Percentiles rank a stretch among this genome's conserved stretches.
These are phyloP conservation scores for Ranitomeya imitator DNA, from an alignment of 2,113 vertebrate species.

Conservation along the genomic window DNA sequence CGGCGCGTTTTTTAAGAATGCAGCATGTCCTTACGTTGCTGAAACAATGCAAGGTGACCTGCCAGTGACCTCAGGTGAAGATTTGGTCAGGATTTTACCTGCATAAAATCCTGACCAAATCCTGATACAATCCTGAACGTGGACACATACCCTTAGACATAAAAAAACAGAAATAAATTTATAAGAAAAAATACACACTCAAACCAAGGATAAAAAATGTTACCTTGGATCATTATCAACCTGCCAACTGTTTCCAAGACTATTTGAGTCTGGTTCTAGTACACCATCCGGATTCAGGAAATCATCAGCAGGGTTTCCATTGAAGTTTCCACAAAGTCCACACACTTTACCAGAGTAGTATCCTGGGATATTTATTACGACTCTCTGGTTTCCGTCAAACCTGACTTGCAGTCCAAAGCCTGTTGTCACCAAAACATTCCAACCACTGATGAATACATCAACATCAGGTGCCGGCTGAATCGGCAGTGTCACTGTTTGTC, in stretches of 20 bases:
- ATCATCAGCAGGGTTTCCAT: constrained; percentile 62
- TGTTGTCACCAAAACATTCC: constrained; percentile 63
- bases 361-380: constrained; percentile 63
- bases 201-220: neutral
- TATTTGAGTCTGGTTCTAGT: neutral
- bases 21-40: too few species aligned
- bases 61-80: too few species aligned
- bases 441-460: constrained; percentile 59
- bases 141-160: too few species aligned
- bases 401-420: constrained; percentile 67
- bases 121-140: too few species aligned
- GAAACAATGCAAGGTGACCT: too few species aligned
- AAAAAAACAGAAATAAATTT: neutral
- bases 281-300: constrained; percentile 55
- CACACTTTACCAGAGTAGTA: constrained; percentile 64
- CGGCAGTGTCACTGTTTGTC: constrained; percentile 47
- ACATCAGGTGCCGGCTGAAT: neutral
- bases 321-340: constrained; percentile 68
- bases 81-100: too few species aligned
- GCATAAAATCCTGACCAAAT: too few species aligned
- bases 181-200: neutral
- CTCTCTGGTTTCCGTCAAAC: constrained; percentile 63
- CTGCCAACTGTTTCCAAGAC: constrained; percentile 7
- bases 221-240: constrained; percentile 64
- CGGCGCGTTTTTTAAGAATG: too few species aligned